Conservation (phyloP, 2,113 vertebrate genomes). For the Otis tarda region DNA sequence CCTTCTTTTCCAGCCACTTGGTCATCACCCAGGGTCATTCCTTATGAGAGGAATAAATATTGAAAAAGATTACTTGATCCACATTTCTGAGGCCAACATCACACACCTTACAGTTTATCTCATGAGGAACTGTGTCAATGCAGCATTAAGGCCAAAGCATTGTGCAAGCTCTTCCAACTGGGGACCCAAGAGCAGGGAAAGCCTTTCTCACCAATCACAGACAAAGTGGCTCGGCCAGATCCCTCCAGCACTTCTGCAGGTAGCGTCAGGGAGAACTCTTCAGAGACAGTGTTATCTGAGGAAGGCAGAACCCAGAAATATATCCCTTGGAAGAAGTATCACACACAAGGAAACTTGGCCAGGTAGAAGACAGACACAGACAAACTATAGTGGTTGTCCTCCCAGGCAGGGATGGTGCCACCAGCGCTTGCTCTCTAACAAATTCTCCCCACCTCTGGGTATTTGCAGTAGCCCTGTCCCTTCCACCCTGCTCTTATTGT, state of each 20-base stretch:
- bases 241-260: constrained; percentile 49
- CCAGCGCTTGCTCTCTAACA: background rate
- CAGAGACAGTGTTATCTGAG: constrained; percentile 39
- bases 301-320: background rate
- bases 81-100: background rate
- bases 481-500: background rate
- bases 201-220: constrained; percentile 49
- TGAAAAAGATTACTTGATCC: background rate
- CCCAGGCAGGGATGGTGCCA: background rate
- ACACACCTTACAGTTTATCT: background rate
- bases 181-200: background rate
- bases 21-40: background rate
- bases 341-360: background rate
- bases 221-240: constrained; percentile 38
- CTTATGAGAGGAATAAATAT: background rate
- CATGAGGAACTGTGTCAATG: background rate
- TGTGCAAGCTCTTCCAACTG: background rate
- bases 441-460: background rate
- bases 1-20: background rate
- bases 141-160: background rate
- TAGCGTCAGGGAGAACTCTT: constrained; percentile 56
- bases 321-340: background rate
- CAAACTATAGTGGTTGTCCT: background rate
- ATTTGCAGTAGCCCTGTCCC: background rate
- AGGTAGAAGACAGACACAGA: background rate